phyloP scores from a whole-genome alignment of 2,797 vertebrate species.

The Falco berigora region DNA sequence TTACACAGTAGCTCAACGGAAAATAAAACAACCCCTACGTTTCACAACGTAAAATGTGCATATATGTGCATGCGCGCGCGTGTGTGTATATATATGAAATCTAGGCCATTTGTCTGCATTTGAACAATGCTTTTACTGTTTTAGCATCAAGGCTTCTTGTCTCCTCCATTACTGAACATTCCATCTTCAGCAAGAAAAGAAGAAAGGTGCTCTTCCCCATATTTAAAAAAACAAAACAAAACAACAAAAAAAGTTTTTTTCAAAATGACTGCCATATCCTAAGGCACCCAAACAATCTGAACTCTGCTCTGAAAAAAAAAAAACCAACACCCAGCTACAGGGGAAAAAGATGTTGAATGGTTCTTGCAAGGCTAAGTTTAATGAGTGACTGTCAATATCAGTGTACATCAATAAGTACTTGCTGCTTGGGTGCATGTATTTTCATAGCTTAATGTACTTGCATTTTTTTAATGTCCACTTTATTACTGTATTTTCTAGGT shows the following conservation, averaged over 20 bases:
- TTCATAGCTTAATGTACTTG: not conserved
- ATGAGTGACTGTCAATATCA: not conserved
- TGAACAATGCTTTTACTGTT: not conserved
- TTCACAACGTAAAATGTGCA: not conserved
- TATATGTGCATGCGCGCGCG: accelerated
- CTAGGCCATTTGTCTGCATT: not conserved
- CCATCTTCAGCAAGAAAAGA: not conserved
- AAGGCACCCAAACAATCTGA: not conserved
- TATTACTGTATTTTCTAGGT: not conserved
- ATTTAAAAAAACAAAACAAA: not conserved
- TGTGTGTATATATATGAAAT: not conserved
- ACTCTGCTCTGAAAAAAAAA: not conserved
- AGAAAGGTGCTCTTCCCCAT: not conserved
- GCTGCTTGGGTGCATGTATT: not conserved
- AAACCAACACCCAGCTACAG: no score
- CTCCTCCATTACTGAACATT: not conserved
- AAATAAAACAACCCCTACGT: not conserved
- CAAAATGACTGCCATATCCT: not conserved
- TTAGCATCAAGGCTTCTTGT: not conserved
- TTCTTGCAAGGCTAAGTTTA: not conserved
- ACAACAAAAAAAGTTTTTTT: not conserved
- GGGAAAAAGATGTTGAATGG: not conserved
- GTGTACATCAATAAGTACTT: not conserved
- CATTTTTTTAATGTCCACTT: not conserved
- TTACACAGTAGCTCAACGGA: not conserved